phyloP scores from a whole-genome alignment of 2,888 invertebrate genomes.

The Anthophora plumipes region DNA sequence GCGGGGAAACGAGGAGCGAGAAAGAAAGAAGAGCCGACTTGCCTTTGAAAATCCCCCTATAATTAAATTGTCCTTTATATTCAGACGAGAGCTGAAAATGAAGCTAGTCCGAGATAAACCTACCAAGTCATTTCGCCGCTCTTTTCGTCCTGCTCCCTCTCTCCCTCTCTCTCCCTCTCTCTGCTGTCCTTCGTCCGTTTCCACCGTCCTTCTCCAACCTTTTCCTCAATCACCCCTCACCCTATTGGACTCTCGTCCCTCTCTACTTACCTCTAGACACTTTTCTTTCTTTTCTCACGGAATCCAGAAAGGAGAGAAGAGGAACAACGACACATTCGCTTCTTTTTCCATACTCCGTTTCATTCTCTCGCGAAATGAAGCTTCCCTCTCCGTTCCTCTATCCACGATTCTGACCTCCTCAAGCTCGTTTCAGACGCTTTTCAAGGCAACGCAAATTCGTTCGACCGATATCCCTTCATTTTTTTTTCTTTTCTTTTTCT shows the following conservation, averaged over 20 bases:
- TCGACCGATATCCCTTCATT: slow-evolving; percentile 35
- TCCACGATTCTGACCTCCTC: background rate
- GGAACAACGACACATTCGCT: slow-evolving; percentile 64
- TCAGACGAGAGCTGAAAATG: slow-evolving; percentile 76
- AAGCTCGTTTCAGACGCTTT: slow-evolving; percentile 28
- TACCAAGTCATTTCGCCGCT: slow-evolving; percentile 64
- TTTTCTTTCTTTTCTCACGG: slow-evolving; percentile 12
- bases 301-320: background rate
- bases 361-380: slow-evolving; percentile 61
- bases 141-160: slow-evolving; percentile 15
- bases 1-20: slow-evolving; percentile 23
- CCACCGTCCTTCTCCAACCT: slow-evolving; percentile 4
- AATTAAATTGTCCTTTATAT: slow-evolving; percentile 81
- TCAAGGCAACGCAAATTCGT: slow-evolving; percentile 16
- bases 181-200: background rate
- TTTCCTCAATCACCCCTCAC: slow-evolving; percentile 5
- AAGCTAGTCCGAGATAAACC: slow-evolving; percentile 75
- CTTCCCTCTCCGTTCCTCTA: background rate
- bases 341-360: slow-evolving; percentile 65
- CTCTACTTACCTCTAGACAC: background rate
- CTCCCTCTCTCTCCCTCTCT: slow-evolving; percentile 9
- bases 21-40: slow-evolving; percentile 38
- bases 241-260: background rate
- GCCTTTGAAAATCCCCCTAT: slow-evolving; percentile 77
- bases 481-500: slow-evolving; percentile 38